Base-by-base conservation (phyloP, 2,797 vertebrate genomes). In the Chaunax sp. region DNA sequence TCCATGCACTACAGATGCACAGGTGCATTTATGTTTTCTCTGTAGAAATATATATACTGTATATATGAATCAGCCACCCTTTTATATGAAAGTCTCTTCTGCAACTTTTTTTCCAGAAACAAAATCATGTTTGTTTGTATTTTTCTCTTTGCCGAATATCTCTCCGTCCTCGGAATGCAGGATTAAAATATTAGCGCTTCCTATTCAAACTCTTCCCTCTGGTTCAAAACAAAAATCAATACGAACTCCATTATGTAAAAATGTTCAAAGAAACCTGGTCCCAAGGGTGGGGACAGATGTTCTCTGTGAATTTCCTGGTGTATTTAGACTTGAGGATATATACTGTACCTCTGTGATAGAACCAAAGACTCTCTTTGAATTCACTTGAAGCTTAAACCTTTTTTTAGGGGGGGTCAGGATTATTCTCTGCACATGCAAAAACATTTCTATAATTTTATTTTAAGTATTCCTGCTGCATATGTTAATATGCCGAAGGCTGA, bases 101-200 rank as follows among this genome's bases (percentile, higher is more conserved):
- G 28, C 7, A 63, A 46, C 49, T 22, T 59, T 40, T 30, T 30
- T 30, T 30, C 28, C 8, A 78, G 37, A 59, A 67, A 56, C 45
- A 41, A 44, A 66, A 58, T 59, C 43, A 49, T 54, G 52, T 75
- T 78, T 81, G 66, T 69, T 84, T 82, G 66, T 84, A 73, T 84
- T 73, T 74, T 69, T 77, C 63, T 80, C 51, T 61, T 71, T 7
- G 23, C 52, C 5, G 40, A 68, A 47, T 59, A 18, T 57, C 5
- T 60, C 55, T 64, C 60, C 3, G 40, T 82, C 78, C 64, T 70
- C 83, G 82, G 87, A 87, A 73, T 64, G 46, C 64, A 50, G 75
- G 83, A 85, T 88, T 84, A 86, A 87, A 85, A 90, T 89, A 89
- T 88, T 84, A 89, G 73, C 51, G 20, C 82, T 80, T 79, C 56